Evolutionary conservation across 2,113 vertebrate genomes (phyloP).

Genomic region (Garra rufa): DNA sequence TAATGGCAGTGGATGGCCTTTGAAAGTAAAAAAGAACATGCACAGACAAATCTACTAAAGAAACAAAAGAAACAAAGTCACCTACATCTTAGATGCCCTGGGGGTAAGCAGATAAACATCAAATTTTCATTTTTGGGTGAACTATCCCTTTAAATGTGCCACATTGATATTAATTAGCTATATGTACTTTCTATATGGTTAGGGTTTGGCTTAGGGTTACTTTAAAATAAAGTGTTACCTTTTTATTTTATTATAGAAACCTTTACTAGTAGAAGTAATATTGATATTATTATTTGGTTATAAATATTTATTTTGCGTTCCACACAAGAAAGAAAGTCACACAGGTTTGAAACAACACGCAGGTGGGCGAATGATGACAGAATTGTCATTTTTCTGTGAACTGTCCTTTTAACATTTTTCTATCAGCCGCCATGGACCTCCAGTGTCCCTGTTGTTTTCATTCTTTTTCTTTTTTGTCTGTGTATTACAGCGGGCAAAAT

Average conservation of each 20-base stretch:
- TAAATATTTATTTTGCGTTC: not conserved
- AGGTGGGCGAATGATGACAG: not conserved
- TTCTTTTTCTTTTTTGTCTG: not conserved
- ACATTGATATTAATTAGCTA: too few species aligned
- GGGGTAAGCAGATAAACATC: too few species aligned
- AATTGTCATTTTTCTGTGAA: not conserved
- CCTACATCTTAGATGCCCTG: too few species aligned
- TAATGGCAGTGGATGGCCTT: too few species aligned
- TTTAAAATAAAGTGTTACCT: too few species aligned
- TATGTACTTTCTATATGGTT: too few species aligned
- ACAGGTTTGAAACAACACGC: not conserved
- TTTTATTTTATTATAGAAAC: not conserved
- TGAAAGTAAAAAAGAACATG: too few species aligned
- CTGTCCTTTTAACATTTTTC: not conserved
- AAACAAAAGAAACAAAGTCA: too few species aligned
- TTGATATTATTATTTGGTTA: not conserved
- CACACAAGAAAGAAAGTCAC: not conserved
- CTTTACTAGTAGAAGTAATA: not conserved
- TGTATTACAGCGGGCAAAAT: constrained; percentile 16
- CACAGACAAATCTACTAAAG: too few species aligned
- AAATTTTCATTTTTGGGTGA: too few species aligned
- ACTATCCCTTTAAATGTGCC: too few species aligned
- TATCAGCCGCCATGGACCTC: not conserved
- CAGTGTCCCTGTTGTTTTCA: not conserved
- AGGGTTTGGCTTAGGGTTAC: too few species aligned